phyloP scores from a whole-genome alignment of 2,888 invertebrate species.

The Patella caerulea region DNA sequence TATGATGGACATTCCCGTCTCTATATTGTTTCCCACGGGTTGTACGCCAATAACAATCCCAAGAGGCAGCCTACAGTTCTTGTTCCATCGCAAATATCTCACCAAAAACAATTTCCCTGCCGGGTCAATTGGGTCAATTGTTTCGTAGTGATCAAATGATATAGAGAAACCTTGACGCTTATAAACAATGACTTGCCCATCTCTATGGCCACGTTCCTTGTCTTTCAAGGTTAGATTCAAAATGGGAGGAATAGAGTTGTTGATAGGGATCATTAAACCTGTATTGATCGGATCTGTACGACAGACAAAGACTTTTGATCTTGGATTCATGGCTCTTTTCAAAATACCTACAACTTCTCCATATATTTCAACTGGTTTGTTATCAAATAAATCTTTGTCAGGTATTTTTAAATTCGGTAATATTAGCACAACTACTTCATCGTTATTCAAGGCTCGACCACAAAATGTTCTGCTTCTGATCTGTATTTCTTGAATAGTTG shows the following conservation, averaged over 20 bases:
- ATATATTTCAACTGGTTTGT: slow-evolving; percentile 21
- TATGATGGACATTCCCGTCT: slow-evolving; percentile 51
- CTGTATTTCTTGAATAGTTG: slow-evolving; percentile 29
- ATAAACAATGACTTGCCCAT: slow-evolving; percentile 52
- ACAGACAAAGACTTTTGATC: slow-evolving; percentile 61
- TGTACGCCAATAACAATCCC: slow-evolving; percentile 64
- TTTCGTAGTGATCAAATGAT: slow-evolving; percentile 56
- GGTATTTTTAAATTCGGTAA: slow-evolving; percentile 31
- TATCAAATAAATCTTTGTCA: slow-evolving; percentile 21
- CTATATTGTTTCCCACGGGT: slow-evolving; percentile 43
- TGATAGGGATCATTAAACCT: slow-evolving; percentile 61
- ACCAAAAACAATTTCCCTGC: slow-evolving; percentile 60
- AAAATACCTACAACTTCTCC: slow-evolving; percentile 62
- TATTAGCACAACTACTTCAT: slow-evolving; percentile 63
- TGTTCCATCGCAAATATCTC: slow-evolving; percentile 62
- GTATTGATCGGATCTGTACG: slow-evolving; percentile 51
- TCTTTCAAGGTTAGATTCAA: slow-evolving; percentile 49
- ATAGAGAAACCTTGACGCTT: slow-evolving; percentile 17
- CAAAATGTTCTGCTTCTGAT: slow-evolving; percentile 48
- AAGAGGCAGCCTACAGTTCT: slow-evolving; percentile 51
- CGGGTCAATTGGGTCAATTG: slow-evolving; percentile 44
- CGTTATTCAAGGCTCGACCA: slow-evolving; percentile 58
- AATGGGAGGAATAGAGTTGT: slow-evolving; percentile 54
- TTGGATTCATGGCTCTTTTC: slow-evolving; percentile 49
- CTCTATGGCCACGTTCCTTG: slow-evolving; percentile 28